A percentile compares a stretch with the other conserved stretches of the same genome.
phyloP scores from a whole-genome alignment of 2,797 vertebrate genomes.

The Taeniopygia guttata region DNA sequence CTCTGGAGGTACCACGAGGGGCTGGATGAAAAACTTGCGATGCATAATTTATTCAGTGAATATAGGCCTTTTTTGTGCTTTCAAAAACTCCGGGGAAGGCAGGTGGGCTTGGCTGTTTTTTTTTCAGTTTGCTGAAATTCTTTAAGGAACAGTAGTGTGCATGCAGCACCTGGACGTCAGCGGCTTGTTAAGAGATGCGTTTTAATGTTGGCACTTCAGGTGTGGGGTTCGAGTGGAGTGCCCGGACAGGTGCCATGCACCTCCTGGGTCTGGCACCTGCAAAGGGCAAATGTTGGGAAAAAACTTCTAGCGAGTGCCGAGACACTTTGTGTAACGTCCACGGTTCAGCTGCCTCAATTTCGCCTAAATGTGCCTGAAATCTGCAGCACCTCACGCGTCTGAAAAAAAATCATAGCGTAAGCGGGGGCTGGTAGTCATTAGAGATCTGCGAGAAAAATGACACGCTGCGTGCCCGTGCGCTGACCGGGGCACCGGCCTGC shows the following conservation, averaged over 20 bases:
- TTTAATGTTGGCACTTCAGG: neutral
- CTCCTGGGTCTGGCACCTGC: neutral
- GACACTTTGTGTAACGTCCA: neutral
- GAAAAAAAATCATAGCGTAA: neutral
- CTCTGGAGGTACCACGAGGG: neutral
- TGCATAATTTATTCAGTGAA: neutral
- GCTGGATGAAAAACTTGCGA: neutral
- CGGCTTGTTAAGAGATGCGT: neutral
- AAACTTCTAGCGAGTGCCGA: neutral
- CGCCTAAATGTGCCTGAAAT: neutral
- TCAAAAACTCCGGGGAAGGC: neutral
- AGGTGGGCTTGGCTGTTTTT: neutral
- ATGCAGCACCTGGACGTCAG: neutral
- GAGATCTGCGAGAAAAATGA: neutral
- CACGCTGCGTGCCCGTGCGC: accelerated
- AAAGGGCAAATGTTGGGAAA: neutral
- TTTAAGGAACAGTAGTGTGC: neutral
- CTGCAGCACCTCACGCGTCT: neutral
- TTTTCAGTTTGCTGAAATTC: neutral
- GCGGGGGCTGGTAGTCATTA: neutral
- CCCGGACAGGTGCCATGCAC: neutral
- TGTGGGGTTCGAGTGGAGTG: accelerated
- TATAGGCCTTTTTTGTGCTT: neutral
- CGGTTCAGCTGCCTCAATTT: neutral
- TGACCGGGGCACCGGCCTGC: neutral